Percentiles rank a stretch among this genome's conserved stretches.
Evolutionary conservation across 2,888 invertebrate species (phyloP).

Genomic region (Tetragnatha montana): DNA sequence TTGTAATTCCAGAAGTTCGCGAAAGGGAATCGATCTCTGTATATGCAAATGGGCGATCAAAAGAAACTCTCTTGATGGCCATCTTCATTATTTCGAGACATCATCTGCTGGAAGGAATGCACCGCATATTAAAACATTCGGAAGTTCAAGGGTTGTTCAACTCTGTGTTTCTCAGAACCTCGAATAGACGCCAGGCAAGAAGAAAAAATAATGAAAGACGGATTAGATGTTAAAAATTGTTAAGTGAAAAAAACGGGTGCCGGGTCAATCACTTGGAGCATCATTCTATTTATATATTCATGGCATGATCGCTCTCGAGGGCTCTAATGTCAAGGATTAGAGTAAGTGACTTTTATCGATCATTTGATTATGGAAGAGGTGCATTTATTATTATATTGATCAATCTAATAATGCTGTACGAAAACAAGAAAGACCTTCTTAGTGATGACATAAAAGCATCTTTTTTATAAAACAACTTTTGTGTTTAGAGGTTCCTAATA

Average conservation of each 20-base stretch:
- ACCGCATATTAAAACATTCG: conserved; percentile 32
- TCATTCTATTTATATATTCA: conserved; percentile 8
- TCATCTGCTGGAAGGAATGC: not conserved
- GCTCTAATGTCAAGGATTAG: not conserved
- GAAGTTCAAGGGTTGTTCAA: conserved; percentile 45
- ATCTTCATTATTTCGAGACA: not conserved
- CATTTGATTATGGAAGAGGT: not conserved
- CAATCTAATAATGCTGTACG: too few species aligned
- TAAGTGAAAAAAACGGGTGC: conserved; percentile 10
- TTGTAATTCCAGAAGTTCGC: not conserved
- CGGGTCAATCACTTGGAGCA: conserved; percentile 49
- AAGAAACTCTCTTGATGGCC: not conserved
- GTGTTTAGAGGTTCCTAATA: too few species aligned
- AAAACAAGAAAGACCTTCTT: too few species aligned
- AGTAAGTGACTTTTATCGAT: not conserved
- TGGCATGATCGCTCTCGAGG: not conserved
- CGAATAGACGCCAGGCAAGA: not conserved
- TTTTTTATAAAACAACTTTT: too few species aligned
- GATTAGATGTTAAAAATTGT: conserved; percentile 19
- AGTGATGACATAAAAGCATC: too few species aligned
- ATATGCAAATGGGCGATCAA: conserved; percentile 6
- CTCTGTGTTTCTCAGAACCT: conserved; percentile 26
- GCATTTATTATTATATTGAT: too few species aligned
- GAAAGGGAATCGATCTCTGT: not conserved
- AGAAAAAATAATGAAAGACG: not conserved